Evolutionary conservation across 2,113 vertebrate species (phyloP).

Genomic region (Cinclus cinclus): DNA sequence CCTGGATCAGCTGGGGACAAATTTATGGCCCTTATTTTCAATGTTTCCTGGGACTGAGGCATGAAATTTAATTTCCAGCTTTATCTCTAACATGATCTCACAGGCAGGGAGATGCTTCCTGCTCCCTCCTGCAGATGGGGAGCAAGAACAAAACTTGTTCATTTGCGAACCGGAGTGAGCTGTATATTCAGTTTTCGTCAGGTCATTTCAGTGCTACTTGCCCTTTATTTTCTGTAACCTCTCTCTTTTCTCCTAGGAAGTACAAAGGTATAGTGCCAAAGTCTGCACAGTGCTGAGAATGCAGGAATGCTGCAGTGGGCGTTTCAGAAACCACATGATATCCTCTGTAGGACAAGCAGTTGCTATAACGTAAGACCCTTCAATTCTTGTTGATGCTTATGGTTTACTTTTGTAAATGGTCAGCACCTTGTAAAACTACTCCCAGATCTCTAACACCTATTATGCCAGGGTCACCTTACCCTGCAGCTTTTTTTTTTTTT

Average conservation of each 20-base stretch:
- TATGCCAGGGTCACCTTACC: not conserved
- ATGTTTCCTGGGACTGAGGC: not conserved
- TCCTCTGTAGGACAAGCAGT: not conserved
- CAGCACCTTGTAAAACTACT: not conserved
- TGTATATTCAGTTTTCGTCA: not conserved
- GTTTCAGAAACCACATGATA: not conserved
- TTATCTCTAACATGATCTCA: not conserved
- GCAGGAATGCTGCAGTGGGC: not conserved
- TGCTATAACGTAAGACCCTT: not conserved
- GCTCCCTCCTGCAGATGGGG: not conserved
- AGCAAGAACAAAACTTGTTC: not conserved
- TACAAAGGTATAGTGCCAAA: not conserved
- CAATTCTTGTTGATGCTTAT: not conserved
- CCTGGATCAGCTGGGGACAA: not conserved
- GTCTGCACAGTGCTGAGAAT: not conserved
- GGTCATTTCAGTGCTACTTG: not conserved
- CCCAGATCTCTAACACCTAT: not conserved
- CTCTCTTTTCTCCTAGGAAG: not conserved
- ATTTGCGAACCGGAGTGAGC: not conserved
- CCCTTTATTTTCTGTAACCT: not conserved
- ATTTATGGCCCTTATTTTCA: not conserved
- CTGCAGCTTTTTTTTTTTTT: not conserved
- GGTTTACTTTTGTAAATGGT: not conserved
- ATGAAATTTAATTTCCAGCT: constrained; percentile 33
- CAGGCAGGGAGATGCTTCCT: not conserved